Base-by-base conservation (phyloP, 1,140 invertebrate species). In the Drosophila pseudoobscura region DNA sequence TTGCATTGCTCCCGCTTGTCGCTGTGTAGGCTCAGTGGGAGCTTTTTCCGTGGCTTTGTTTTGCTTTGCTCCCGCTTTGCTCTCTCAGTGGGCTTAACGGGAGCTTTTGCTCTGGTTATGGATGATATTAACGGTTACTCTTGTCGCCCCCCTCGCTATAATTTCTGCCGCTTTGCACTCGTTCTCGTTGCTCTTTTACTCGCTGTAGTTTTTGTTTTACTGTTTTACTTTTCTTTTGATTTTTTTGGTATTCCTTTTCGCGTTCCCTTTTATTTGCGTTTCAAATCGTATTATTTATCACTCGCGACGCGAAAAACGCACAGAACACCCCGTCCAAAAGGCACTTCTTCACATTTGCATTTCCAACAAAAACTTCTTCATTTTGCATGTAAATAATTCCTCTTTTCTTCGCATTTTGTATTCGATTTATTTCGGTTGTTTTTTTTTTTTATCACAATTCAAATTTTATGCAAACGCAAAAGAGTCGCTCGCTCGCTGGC, bases 301-400 rank as follows among this genome's bases (percentile, higher is more conserved):
- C 64, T 83, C 53, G 71, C 56, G 58, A 35, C 8, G 31, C 31
- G 31, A 35, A 35, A 35, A 35, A 35, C 31, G 31, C 35, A 39
- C 64, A 52, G 64, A 68, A 70, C 79, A 74, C 75, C 66, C 73
- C 35, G 11, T 39, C 11, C 35, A 35, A 62, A 79, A 79, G 68
- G 51, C 62, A 79, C 64, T 73, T 79, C 53, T 68, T 56, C 51
- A 43, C 54, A 90, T 90, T 89, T 89, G 85, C 78, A 88, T 89
- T 83, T 79, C 52, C 58, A 63, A 63, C 74, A 71, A 63, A 72
- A 73, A 68, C 50, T 31, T 57, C 66, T 56, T 69, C 64, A 78
- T 83, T 82, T 75, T 44, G 69, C 77, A 80, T 75, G 71, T 63
- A 74, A 70, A 75, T 80, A 77, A 55, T 63, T 74, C 61, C 52